Percentiles rank a stretch among this genome's conserved stretches.
phyloP scores from a whole-genome alignment of 2,113 vertebrate genomes.

The Pterocles burchelli region DNA sequence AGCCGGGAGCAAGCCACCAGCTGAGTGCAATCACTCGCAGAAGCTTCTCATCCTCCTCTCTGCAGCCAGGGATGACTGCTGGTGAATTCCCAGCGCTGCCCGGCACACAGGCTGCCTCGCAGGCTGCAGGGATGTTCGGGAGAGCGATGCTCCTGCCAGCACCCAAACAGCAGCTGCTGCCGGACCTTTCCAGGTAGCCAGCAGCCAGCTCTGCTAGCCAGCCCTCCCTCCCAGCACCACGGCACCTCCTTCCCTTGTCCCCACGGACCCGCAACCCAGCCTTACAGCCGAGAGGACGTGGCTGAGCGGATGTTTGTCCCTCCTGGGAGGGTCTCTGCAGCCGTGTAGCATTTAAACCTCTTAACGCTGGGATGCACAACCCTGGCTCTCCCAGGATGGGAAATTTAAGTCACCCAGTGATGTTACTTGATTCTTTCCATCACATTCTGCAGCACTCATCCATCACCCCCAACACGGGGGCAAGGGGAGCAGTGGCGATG shows the following conservation, averaged over 20 bases:
- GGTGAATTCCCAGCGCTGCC: background rate
- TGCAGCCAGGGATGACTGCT: background rate
- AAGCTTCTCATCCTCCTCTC: background rate
- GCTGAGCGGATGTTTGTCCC: background rate
- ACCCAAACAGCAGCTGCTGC: rapidly evolving
- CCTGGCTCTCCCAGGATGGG: background rate
- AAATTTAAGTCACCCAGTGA: background rate
- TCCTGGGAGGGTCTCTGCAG: background rate
- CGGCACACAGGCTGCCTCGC: background rate
- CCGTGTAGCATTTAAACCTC: background rate
- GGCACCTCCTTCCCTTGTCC: background rate
- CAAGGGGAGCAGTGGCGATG: rapidly evolving
- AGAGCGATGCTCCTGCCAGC: background rate
- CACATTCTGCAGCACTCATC: background rate
- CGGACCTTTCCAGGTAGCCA: background rate
- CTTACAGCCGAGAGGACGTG: background rate
- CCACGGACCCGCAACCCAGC: background rate
- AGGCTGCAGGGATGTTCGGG: background rate
- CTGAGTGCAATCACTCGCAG: rapidly evolving
- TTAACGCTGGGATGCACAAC: rapidly evolving
- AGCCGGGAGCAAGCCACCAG: background rate
- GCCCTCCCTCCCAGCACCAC: background rate
- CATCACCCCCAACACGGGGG: rapidly evolving
- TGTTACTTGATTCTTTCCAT: background rate
- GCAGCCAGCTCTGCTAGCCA: background rate